These are phyloP conservation scores for Centropus bengalensis DNA, from an alignment of 2,113 vertebrate species.

Conservation along the genomic window DNA sequence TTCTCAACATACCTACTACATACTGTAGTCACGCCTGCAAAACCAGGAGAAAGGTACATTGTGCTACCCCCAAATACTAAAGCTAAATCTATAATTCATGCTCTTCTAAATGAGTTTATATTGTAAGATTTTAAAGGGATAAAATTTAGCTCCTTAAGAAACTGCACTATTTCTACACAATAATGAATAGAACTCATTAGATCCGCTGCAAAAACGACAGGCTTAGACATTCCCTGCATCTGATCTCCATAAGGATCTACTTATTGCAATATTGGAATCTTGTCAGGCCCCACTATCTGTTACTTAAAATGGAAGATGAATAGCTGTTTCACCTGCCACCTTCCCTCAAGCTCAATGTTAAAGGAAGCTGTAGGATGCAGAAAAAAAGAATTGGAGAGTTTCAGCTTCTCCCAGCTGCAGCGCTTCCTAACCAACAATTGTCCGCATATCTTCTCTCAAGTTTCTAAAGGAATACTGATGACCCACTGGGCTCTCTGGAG, in stretches of 20 bases:
- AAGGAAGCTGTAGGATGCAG: background rate
- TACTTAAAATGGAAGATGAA: background rate
- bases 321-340: background rate
- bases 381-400: background rate
- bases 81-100: background rate
- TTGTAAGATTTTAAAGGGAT: background rate
- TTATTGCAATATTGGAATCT: background rate
- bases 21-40: background rate
- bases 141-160: background rate
- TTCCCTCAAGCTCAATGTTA: background rate
- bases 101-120: background rate
- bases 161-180: background rate
- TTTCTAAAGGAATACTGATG: background rate
- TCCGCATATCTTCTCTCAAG: background rate
- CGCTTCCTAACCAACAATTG: background rate
- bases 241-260: background rate
- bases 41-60: background rate
- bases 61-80: background rate
- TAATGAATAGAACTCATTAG: background rate
- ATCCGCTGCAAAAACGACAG: background rate
- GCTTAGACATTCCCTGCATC: background rate
- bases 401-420: background rate
- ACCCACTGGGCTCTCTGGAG: background rate
- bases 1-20: background rate
- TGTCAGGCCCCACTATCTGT: background rate